These are phyloP conservation scores for Pycnonotus jocosus DNA, from an alignment of 2,113 vertebrate genomes.

Conservation along the genomic window DNA sequence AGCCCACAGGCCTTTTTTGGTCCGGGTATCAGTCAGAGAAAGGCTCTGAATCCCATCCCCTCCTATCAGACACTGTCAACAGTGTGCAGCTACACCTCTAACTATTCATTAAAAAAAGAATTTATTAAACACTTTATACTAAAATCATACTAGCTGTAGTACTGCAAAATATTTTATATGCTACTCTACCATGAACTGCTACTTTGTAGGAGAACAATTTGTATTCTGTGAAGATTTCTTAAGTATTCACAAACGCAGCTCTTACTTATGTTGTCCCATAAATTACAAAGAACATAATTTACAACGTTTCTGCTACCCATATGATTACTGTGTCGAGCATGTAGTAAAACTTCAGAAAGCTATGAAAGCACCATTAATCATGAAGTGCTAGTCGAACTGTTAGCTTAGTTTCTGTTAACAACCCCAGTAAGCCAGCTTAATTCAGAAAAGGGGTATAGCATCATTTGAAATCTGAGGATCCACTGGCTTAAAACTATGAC, in stretches of 20 bases:
- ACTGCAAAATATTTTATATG: not conserved
- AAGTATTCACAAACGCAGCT: not conserved
- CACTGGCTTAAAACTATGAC: not conserved
- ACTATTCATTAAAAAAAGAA: not conserved
- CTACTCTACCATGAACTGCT: not conserved
- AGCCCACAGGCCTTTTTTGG: not conserved
- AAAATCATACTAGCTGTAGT: not conserved
- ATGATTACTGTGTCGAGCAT: not conserved
- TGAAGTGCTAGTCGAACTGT: not conserved
- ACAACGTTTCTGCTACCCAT: not conserved
- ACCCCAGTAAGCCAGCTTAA: not conserved
- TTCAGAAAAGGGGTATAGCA: not conserved
- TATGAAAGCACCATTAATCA: not conserved
- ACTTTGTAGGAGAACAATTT: not conserved
- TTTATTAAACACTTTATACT: not conserved
- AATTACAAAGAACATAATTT: not conserved
- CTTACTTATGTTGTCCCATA: not conserved
- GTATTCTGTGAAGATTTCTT: not conserved
- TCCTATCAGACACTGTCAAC: not conserved
- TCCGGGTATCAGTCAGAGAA: not conserved
- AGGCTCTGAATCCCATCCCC: fast-evolving
- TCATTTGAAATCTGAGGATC: not conserved
- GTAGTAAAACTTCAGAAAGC: not conserved
- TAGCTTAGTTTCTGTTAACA: not conserved
- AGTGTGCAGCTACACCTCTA: not conserved